phyloP scores from a whole-genome alignment of 2,888 invertebrate species.

The Amitus sp. region DNA sequence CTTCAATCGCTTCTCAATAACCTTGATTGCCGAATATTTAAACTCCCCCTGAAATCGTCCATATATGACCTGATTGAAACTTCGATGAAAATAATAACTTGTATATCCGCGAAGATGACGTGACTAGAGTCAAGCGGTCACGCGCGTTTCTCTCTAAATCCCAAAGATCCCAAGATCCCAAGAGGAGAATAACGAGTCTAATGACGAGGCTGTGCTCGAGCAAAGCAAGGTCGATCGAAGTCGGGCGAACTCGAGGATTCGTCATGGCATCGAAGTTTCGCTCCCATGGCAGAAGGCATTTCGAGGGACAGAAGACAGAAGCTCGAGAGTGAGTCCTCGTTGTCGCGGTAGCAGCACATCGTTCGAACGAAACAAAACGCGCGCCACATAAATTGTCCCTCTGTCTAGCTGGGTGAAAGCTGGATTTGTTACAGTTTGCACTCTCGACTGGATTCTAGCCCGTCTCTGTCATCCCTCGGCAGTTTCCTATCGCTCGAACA shows the following conservation, averaged over 20 bases:
- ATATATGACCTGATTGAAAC: conserved; percentile 1
- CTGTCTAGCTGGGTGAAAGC: conserved; percentile 64
- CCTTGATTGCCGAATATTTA: too few species aligned
- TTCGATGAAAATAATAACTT: conserved; percentile 33
- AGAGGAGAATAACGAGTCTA: conserved; percentile 32
- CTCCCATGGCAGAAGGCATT: conserved; percentile 42
- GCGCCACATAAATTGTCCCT: conserved; percentile 65
- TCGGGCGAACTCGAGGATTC: conserved; percentile 28
- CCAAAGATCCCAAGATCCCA: background rate
- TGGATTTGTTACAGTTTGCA: conserved; percentile 66
- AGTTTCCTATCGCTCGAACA: background rate
- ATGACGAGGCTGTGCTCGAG: conserved; percentile 30
- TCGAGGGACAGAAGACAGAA: conserved; percentile 34
- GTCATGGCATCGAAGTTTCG: conserved; percentile 42
- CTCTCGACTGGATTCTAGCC: conserved; percentile 60
- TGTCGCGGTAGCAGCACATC: conserved; percentile 40
- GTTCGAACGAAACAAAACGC: conserved; percentile 57
- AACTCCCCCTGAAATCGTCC: too few species aligned
- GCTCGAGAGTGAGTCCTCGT: conserved; percentile 51
- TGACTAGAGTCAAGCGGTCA: conserved; percentile 10
- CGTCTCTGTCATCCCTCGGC: background rate
- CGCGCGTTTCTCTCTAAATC: conserved; percentile 22
- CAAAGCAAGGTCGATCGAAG: conserved; percentile 27
- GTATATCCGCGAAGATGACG: conserved; percentile 23
- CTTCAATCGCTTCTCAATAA: too few species aligned